A percentile compares a stretch with the other conserved stretches of the same genome.
These are phyloP conservation scores for Anableps anableps DNA, from an alignment of 2,797 vertebrate genomes.

Conservation along the genomic window DNA sequence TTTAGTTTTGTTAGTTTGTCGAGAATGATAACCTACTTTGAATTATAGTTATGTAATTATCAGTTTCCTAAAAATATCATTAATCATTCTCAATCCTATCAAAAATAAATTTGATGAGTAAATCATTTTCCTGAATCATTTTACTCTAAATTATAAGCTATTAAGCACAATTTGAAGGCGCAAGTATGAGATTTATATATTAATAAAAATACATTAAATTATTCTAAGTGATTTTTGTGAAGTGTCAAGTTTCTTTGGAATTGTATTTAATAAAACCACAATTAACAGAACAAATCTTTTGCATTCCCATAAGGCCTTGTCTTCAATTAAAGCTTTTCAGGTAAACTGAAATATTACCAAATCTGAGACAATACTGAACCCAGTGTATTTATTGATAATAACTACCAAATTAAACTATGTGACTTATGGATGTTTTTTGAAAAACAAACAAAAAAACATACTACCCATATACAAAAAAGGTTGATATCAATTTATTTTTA, in stretches of 20 bases:
- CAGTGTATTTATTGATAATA: neutral
- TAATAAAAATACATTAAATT: neutral
- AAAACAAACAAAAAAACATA: neutral
- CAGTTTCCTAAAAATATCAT: no score
- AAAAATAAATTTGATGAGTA: neutral
- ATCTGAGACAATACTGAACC: neutral
- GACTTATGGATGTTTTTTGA: neutral
- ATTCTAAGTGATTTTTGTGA: neutral
- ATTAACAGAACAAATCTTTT: neutral
- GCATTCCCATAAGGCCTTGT: neutral
- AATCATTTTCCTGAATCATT: neutral
- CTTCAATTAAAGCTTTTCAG: neutral
- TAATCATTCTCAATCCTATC: no score
- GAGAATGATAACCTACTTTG: neutral
- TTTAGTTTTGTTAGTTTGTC: no score
- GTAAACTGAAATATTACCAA: slow-evolving; percentile 1
- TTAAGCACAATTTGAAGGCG: neutral
- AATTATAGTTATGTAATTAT: neutral
- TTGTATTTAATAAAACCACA: neutral
- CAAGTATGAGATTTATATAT: neutral
- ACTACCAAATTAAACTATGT: neutral
- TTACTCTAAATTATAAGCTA: neutral
- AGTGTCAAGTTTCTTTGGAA: neutral
- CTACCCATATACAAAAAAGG: slow-evolving; percentile 39
- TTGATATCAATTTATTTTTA: slow-evolving; percentile 68